phyloP scores from a whole-genome alignment of 2,888 invertebrate genomes.

The Acleris cristana region DNA sequence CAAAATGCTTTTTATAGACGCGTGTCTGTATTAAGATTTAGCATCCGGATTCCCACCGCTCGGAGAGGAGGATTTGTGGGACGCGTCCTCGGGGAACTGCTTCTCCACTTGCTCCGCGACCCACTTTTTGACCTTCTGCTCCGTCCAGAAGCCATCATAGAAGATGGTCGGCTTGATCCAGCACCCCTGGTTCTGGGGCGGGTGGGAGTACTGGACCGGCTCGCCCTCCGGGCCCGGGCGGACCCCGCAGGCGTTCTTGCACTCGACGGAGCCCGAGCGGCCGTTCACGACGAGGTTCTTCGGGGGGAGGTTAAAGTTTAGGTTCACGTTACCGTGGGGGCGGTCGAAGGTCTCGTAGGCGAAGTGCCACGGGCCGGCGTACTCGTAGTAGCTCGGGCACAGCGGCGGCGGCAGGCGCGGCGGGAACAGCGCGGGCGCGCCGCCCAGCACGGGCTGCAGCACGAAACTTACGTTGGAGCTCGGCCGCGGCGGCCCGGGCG shows the following conservation, averaged over 20 bases:
- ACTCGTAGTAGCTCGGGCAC: slow-evolving; percentile 72
- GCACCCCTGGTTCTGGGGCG: slow-evolving; percentile 64
- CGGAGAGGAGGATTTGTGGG: slow-evolving; percentile 50
- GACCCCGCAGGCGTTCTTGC: slow-evolving; percentile 56
- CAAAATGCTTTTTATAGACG: slow-evolving; percentile 7
- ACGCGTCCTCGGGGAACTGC: slow-evolving; percentile 70
- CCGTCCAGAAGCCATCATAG: slow-evolving; percentile 82
- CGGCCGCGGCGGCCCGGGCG: slow-evolving; percentile 49
- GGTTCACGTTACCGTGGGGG: slow-evolving; percentile 66
- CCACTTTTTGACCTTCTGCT: slow-evolving; percentile 82
- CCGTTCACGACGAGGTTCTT: slow-evolving; percentile 72
- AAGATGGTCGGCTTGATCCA: slow-evolving; percentile 81
- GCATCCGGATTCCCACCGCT: slow-evolving; percentile 44
- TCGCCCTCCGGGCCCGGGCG: slow-evolving; percentile 53
- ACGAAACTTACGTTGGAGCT: slow-evolving; percentile 79
- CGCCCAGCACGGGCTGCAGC: slow-evolving; percentile 67
- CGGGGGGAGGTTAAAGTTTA: slow-evolving; percentile 74
- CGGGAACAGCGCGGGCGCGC: slow-evolving; percentile 54
- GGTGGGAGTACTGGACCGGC: slow-evolving; percentile 54
- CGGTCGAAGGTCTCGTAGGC: slow-evolving; percentile 71
- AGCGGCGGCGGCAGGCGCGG: slow-evolving; percentile 49
- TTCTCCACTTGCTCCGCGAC: slow-evolving; percentile 80
- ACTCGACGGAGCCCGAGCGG: slow-evolving; percentile 58
- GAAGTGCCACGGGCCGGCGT: slow-evolving; percentile 74
- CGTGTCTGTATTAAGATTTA: slow-evolving; percentile 42